Base-by-base conservation (phyloP, 2,113 vertebrate species). In the Burhinus oedicnemus region DNA sequence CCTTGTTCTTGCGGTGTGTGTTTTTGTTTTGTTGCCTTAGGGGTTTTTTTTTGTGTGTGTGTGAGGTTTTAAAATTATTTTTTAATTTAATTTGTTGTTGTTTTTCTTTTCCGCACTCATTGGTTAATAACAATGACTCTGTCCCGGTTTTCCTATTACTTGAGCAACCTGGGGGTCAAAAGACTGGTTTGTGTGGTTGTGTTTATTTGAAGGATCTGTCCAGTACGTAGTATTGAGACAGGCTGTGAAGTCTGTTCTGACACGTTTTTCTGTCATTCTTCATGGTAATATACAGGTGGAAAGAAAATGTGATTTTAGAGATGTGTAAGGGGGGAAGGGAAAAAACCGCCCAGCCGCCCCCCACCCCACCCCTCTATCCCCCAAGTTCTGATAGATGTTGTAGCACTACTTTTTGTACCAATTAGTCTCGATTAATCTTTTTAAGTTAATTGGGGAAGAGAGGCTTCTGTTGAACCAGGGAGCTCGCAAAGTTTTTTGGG, bases 301-400 rank as follows among this genome's bases (percentile, higher is more conserved):
- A 78, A 75, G n/a, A 81, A 74, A 21, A 16, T 15, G 17, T 38
- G 19, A 51, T 68, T 87, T 54, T 40, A 6, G 47, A 78, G 27
- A 30, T 54, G 23, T 40, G 7, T 61, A 36, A 65, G 8, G 5
- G 7, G 4, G 5, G 14, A 26, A 4, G n/a, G 5, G 12, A 5
- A 8, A 6, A 21, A 25, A 9, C 1, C 3, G 5, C 3, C 3
- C 12, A 45, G 32, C 15, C 27, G 16, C 13, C 12, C 8, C n/a
- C 15, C 27, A 21, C 13, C 12, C 8, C 4, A 6, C 10, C 21
- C 10, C 17, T 8, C 2, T 5, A 1, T 51, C 13, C 27, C 25
- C 22, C 14, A 74, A 6, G 20, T 65, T 83, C 10, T 6, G 2
- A 49, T 9, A 52, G 12, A 36, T 66, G 6, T 40, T 42, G 9